Conservation (phyloP, 1,140 invertebrate species). For the Solenopsis invicta region DNA sequence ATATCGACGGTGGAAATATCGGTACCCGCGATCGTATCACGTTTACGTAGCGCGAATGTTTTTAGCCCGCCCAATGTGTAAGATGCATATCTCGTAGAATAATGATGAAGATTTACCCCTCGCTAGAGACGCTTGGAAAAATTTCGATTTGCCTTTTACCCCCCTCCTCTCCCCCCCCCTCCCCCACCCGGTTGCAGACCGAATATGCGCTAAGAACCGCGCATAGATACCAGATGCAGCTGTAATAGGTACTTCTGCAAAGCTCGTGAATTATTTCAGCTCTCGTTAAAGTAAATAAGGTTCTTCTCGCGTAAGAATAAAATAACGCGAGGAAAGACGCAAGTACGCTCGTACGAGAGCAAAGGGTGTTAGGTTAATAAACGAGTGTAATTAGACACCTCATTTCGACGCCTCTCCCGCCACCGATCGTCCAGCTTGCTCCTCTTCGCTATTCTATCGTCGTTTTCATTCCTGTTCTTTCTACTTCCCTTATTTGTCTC, state of each 20-base stretch:
- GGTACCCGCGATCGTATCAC: not conserved
- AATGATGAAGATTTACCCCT: slow-evolving; percentile 30
- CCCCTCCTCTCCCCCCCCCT: too few relatives aligned
- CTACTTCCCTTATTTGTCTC: slow-evolving; percentile 60
- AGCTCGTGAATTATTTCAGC: slow-evolving; percentile 64
- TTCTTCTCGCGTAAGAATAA: slow-evolving; percentile 46
- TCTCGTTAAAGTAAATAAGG: slow-evolving; percentile 75
- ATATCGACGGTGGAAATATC: not conserved
- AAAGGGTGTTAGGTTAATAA: slow-evolving; percentile 75
- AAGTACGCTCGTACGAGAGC: slow-evolving; percentile 26
- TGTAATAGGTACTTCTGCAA: slow-evolving; percentile 40
- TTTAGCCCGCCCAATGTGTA: not conserved
- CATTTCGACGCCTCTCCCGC: slow-evolving; percentile 66
- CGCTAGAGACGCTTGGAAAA: not conserved
- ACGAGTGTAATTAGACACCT: slow-evolving; percentile 82
- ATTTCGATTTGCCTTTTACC: slow-evolving; percentile 49
- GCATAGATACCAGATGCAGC: not conserved
- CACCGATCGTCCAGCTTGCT: slow-evolving; percentile 52
- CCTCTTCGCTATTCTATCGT: slow-evolving; percentile 60
- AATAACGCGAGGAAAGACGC: slow-evolving; percentile 60
- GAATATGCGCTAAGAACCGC: slow-evolving; percentile 30
- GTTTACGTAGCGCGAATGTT: not conserved
- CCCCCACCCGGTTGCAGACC: too few relatives aligned
- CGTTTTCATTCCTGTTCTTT: slow-evolving; percentile 63
- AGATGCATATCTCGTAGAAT: slow-evolving; percentile 6